phyloP scores from a whole-genome alignment of 92 coral and sea anemone species.

The Hydrozoanthus gracilis region DNA sequence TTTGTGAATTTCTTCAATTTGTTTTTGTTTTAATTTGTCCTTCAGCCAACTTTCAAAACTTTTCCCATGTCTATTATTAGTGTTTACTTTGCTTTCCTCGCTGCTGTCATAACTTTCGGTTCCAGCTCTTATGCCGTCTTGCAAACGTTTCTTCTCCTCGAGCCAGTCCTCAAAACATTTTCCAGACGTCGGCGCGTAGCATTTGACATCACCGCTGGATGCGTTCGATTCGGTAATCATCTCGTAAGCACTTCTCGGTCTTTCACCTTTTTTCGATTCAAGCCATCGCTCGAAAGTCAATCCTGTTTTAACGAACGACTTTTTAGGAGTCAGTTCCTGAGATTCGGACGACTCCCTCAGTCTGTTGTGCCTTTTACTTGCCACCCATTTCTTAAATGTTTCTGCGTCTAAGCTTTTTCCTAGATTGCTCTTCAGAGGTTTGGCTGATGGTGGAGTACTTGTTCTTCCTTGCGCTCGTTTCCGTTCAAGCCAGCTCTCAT shows the following conservation, averaged over 20 bases:
- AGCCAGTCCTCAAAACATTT: constrained; percentile 83
- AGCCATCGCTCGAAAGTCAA: constrained; percentile 93
- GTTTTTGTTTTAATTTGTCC: constrained; percentile 81
- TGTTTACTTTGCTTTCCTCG: constrained; percentile 33
- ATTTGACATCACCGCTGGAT: constrained; percentile 30
- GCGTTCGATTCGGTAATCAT: constrained; percentile 59
- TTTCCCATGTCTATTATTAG: constrained; percentile 74
- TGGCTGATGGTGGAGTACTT: constrained; percentile 65
- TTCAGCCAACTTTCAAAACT: constrained; percentile 84
- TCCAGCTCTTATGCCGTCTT: constrained; percentile 36
- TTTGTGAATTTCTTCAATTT: constrained; percentile 76
- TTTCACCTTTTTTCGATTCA: constrained; percentile 69
- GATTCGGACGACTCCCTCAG: constrained; percentile 66
- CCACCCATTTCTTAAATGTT: constrained; percentile 87
- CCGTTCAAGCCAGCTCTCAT: constrained; percentile 86
- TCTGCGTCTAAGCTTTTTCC: constrained; percentile 85
- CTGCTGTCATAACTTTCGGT: constrained; percentile 13
- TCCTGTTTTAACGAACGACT: constrained; percentile 70
- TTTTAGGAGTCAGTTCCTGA: constrained; percentile 45
- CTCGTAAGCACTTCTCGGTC: constrained; percentile 46
- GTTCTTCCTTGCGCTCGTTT: constrained; percentile 71
- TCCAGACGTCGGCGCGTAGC: constrained; percentile 70
- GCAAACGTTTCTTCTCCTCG: constrained; percentile 71
- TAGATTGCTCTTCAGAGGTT: constrained; percentile 61
- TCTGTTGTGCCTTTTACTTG: constrained; percentile 61